A percentile compares a stretch with the other conserved stretches of the same genome.
phyloP scores from a whole-genome alignment of 2,797 vertebrate species.

The Liasis olivaceus region DNA sequence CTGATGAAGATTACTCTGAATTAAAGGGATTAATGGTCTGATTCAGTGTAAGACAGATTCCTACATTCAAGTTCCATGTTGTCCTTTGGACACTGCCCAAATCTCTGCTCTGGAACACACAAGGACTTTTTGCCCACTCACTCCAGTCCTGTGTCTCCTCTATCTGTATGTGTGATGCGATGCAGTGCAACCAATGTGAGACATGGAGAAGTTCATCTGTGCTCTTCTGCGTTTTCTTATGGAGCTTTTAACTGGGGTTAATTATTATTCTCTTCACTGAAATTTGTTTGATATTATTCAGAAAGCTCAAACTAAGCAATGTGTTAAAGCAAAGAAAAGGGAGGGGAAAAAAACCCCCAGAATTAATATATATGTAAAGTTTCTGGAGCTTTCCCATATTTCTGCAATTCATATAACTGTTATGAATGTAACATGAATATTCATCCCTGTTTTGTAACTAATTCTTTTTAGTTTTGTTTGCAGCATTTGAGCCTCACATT shows the following conservation, averaged over 20 bases:
- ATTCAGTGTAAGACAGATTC: not conserved
- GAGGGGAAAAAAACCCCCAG: not conserved
- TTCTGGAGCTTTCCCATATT: not conserved
- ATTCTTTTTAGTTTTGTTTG: conserved; percentile 7
- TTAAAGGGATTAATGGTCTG: not conserved
- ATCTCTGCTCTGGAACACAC: not conserved
- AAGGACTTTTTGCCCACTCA: not conserved
- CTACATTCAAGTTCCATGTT: not conserved
- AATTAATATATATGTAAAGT: not conserved
- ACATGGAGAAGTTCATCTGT: not conserved
- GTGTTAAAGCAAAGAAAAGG: not conserved
- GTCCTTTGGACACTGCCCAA: not conserved
- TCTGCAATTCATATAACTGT: not conserved
- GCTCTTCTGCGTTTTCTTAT: not conserved
- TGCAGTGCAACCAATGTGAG: not conserved
- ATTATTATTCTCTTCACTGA: not conserved
- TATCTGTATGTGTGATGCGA: not conserved
- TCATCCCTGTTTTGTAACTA: not conserved
- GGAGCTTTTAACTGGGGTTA: not conserved
- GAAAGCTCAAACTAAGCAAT: not conserved
- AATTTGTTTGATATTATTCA: not conserved
- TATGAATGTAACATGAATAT: not conserved
- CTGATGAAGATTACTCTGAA: not conserved
- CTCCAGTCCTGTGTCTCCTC: not conserved
- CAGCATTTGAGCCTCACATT: not conserved